Evolutionary conservation across 2,797 vertebrate genomes (phyloP).

Genomic region (Sebastes oblongus): DNA sequence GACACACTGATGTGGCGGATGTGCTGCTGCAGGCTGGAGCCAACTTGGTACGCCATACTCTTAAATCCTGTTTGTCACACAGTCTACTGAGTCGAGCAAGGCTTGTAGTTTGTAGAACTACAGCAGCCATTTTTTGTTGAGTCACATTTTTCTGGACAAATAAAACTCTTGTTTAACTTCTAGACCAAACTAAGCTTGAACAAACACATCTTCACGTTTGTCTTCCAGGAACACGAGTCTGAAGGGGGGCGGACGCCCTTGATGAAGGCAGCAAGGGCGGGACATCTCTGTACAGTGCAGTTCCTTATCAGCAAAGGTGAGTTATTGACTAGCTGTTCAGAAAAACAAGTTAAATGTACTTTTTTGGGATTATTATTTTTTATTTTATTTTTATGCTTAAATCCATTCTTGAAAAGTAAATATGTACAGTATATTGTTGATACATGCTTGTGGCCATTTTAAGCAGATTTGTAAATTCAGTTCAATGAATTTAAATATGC

Average conservation of each 20-base stretch:
- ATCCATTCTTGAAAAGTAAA: not conserved
- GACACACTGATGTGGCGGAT: conserved; percentile 98
- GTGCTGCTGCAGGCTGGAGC: conserved; percentile 97
- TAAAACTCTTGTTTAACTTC: not conserved
- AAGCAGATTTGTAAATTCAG: not conserved
- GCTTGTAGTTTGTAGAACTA: not conserved
- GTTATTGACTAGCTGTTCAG: not conserved
- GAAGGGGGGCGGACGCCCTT: conserved; percentile 98
- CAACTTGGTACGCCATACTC: conserved; percentile 87
- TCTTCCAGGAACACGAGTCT: conserved; percentile 94
- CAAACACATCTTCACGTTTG: conserved; percentile 11
- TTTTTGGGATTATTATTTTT: not conserved
- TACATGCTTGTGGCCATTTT: not conserved
- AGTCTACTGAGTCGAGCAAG: not conserved
- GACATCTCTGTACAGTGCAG: conserved; percentile 98
- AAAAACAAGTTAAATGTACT: not conserved
- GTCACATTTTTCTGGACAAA: not conserved
- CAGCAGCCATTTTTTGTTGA: not conserved
- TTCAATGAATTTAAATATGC: not conserved
- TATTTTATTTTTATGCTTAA: not conserved
- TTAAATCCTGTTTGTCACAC: not conserved
- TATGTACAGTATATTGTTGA: not conserved
- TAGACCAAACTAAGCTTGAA: not conserved
- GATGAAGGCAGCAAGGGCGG: conserved; percentile 98
- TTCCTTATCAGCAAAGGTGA: conserved; percentile 99